A percentile compares a stretch with the other conserved stretches of the same genome.
Evolutionary conservation across 2,113 vertebrate genomes (phyloP).

Genomic region (Protomyctophum bolini): DNA sequence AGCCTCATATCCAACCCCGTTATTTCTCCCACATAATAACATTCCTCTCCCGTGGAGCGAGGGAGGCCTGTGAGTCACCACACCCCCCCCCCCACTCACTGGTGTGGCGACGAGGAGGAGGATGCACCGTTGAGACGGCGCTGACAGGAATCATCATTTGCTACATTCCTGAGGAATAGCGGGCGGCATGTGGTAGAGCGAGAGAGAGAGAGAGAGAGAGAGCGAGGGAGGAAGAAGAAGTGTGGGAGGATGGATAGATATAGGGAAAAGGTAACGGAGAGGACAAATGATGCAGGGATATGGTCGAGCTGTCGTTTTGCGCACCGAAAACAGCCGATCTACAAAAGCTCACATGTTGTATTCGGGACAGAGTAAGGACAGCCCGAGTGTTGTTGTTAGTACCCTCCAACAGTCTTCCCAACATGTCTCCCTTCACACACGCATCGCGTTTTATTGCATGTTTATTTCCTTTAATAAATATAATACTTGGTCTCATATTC

Average conservation of each 20-base stretch:
- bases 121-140: constrained; percentile 29
- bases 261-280: background rate
- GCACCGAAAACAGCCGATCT: too few species aligned
- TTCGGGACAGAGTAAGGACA: too few species aligned
- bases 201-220: background rate
- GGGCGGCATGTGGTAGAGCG: background rate
- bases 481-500: too few species aligned
- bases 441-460: background rate
- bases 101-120: constrained; percentile 30
- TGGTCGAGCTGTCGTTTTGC: too few species aligned
- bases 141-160: constrained; percentile 63
- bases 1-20: constrained; percentile 38
- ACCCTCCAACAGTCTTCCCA: too few species aligned
- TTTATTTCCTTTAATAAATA: too few species aligned
- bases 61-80: constrained; percentile 53
- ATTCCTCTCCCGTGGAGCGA: constrained; percentile 41
- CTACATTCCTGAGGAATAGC: constrained; percentile 34
- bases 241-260: background rate
- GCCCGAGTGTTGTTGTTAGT: too few species aligned
- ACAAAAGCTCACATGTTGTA: too few species aligned
- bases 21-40: constrained; percentile 57
- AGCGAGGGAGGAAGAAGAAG: background rate
- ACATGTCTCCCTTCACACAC: background rate
- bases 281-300: too few species aligned
- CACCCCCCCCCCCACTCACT: constrained; percentile 6